A percentile compares a stretch with the other conserved stretches of the same genome.
phyloP scores from a whole-genome alignment of 1,140 invertebrate species.

The Zaprionus africanus region DNA sequence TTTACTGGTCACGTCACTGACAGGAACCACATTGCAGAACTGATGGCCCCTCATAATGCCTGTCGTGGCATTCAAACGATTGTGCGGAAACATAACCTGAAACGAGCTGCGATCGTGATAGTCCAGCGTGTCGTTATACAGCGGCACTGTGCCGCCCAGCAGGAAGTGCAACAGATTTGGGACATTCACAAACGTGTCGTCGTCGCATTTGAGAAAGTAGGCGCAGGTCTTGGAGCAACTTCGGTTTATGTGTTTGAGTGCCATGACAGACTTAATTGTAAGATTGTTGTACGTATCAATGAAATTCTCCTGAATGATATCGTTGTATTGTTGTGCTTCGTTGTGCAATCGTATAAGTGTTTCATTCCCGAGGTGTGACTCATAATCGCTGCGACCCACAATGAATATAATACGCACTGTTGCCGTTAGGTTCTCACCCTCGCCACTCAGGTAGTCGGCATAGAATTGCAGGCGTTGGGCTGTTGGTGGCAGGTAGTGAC shows the following conservation, averaged over 20 bases:
- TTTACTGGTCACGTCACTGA: slow-evolving; percentile 90
- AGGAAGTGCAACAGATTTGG: slow-evolving; percentile 86
- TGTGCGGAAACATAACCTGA: slow-evolving; percentile 47
- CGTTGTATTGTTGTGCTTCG: slow-evolving; percentile 85
- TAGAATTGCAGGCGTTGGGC: slow-evolving; percentile 52
- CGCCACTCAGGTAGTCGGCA: slow-evolving; percentile 52
- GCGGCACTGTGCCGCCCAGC: slow-evolving; percentile 79
- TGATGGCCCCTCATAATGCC: slow-evolving; percentile 89
- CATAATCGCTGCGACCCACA: slow-evolving; percentile 55
- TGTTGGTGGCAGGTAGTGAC: slow-evolving; percentile 57
- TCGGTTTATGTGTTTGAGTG: slow-evolving; percentile 91
- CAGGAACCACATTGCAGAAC: slow-evolving; percentile 90
- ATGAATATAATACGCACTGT: slow-evolving; percentile 71
- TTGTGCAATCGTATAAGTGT: slow-evolving; percentile 59
- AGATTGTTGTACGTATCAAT: slow-evolving; percentile 96
- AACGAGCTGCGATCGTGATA: slow-evolving; percentile 64
- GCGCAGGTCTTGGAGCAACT: slow-evolving; percentile 87
- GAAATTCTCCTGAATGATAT: slow-evolving; percentile 96
- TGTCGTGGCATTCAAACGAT: slow-evolving; percentile 68
- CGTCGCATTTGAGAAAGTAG: slow-evolving; percentile 93
- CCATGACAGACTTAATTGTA: slow-evolving; percentile 94
- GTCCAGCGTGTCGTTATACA: slow-evolving; percentile 80
- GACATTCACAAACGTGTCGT: slow-evolving; percentile 93
- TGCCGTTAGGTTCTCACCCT: slow-evolving; percentile 30
- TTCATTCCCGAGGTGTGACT: slow-evolving; percentile 66